phyloP scores from a whole-genome alignment of 2,113 vertebrate genomes.

The Cinclus mexicanus region DNA sequence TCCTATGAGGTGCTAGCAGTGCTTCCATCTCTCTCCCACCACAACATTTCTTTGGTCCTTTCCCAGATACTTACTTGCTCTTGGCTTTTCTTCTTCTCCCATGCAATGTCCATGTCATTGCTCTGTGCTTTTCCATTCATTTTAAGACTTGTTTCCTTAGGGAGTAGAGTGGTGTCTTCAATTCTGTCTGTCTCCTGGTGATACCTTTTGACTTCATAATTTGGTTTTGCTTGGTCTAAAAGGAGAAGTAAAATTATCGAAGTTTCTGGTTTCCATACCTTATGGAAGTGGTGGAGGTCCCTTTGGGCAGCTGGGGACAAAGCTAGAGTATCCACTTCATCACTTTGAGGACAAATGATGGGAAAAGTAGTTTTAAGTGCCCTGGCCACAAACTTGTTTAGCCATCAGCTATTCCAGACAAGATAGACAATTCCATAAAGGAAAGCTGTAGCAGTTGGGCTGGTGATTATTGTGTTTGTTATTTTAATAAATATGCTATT shows the following conservation, averaged over 20 bases:
- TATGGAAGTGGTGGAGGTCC: neutral
- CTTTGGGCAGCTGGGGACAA: neutral
- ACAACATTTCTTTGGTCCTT: neutral
- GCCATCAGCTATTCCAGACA: neutral
- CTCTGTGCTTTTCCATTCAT: neutral
- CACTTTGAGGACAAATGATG: neutral
- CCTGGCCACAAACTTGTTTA: neutral
- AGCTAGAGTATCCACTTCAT: neutral
- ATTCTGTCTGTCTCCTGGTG: accelerated
- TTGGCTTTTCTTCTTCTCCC: neutral
- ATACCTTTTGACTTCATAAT: neutral
- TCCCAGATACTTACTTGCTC: neutral
- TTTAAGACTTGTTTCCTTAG: neutral
- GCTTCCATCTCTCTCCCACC: neutral
- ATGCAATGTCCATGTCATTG: neutral
- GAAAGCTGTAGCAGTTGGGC: neutral
- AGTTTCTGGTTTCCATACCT: neutral
- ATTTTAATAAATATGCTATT: neutral
- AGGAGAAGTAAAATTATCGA: neutral
- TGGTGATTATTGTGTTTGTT: neutral
- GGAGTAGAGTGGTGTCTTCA: neutral
- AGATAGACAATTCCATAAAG: neutral
- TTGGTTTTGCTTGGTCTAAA: neutral
- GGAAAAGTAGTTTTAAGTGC: neutral
- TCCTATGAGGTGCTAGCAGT: neutral